These are phyloP conservation scores for Peromyscus leucopus DNA, from an alignment of 2,113 vertebrate genomes.

Conservation along the genomic window DNA sequence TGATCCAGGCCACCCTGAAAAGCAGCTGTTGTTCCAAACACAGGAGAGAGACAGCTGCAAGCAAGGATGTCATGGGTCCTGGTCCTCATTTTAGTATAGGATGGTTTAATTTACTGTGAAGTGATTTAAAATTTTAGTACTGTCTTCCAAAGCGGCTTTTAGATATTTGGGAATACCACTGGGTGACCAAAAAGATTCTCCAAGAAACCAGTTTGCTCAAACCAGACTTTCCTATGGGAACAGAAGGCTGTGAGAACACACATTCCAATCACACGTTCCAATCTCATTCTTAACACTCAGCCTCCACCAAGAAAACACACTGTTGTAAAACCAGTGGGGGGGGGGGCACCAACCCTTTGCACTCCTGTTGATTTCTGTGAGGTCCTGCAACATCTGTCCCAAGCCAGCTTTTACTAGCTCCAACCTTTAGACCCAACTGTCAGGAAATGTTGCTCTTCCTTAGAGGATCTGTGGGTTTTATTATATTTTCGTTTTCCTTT, in stretches of 20 bases:
- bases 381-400: neutral
- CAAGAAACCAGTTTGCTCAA: neutral
- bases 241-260: neutral
- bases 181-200: neutral
- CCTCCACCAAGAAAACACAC: neutral
- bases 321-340: neutral
- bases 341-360: neutral
- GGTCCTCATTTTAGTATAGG: neutral
- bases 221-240: neutral
- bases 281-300: neutral
- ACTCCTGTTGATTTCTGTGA: neutral
- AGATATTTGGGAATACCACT: neutral
- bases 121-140: neutral
- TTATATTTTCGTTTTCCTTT: neutral
- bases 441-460: conserved; percentile 33
- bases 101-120: neutral
- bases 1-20: too few species aligned
- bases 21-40: neutral
- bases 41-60: neutral
- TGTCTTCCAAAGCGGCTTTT: neutral
- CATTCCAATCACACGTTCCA: neutral
- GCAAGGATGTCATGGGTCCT: neutral
- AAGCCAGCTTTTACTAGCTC: neutral
- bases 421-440: neutral
- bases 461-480: neutral